These are phyloP conservation scores for Tuberolachnus salignus DNA, from an alignment of 2,888 invertebrate species.

Conservation along the genomic window DNA sequence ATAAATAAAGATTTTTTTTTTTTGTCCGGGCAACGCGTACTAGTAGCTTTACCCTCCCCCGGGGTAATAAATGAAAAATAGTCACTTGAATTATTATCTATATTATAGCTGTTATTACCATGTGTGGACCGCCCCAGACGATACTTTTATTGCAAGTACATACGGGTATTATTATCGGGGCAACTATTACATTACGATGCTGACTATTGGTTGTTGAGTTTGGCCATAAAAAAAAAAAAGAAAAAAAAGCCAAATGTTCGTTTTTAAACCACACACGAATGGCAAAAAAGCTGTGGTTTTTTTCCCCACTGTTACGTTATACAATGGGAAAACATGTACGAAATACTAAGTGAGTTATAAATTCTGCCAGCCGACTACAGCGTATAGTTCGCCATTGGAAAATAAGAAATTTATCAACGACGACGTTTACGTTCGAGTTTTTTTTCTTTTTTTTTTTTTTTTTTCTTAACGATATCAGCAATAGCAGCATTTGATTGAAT, in stretches of 20 bases:
- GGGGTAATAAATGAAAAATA: constrained; percentile 18
- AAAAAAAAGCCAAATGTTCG: constrained; percentile 29
- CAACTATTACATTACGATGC: constrained; percentile 19
- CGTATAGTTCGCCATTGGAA: neutral
- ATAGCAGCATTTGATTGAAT: neutral
- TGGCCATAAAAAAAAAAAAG: constrained; percentile 25
- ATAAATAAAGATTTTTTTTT: constrained; percentile 2
- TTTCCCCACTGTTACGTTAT: neutral
- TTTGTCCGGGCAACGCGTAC: neutral
- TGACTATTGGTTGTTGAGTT: constrained; percentile 22
- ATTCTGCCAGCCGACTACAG: neutral
- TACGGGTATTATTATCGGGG: neutral
- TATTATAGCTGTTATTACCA: neutral
- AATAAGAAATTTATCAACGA: constrained; percentile 13
- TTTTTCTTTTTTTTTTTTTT: no score
- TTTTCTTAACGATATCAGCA: neutral
- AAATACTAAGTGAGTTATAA: constrained; percentile 36
- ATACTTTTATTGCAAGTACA: neutral
- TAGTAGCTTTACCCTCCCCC: neutral
- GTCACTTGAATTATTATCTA: constrained; percentile 18
- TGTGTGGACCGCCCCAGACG: neutral
- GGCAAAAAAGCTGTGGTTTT: constrained; percentile 14
- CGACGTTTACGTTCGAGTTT: neutral
- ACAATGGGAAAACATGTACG: constrained; percentile 18
- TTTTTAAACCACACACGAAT: constrained; percentile 11